Evolutionary conservation across 2,797 vertebrate species (phyloP), one percentile per base, ranked within the genome.

Genomic region (Mus minutoides): DNA sequence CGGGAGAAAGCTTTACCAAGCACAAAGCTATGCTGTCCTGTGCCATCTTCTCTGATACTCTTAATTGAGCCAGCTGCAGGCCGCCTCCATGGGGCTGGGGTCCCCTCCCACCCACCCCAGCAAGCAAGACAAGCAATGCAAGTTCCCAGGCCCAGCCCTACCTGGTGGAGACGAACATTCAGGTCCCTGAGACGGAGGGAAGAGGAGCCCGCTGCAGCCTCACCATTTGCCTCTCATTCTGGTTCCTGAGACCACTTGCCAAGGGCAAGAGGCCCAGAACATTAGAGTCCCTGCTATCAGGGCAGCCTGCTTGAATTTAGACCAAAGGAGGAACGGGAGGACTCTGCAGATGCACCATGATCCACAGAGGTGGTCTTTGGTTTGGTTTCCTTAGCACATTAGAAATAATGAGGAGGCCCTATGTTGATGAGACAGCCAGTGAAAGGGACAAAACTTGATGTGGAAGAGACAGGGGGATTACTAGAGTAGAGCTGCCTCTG

Each of bases 321-420:
- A 43, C 88, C 85, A 9, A 1, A 78, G 88, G 40, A 73, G 54
- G 52, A 34, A 69, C 0, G 34, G 21, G n/a, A 75, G 29, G 75
- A 56, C 13, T 12, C 24, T 88, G 31, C 31, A 75, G 75, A 37
- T 24, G 6, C 16, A n/a, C 4, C 7, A 3, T 11, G 84, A 62
- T 78, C 69, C 37, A 73, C n/a, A 86, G 64, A 88, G 14, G 49
- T 22, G 22, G 46, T 9, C 37, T 88, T 43, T 73, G 14, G 3
- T 58, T 90, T 21, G 26, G 49, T 82, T 75, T 94, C 69, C 52
- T n/a, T 79, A 52, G n/a, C 60, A 79, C 56, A 37, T 77, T 19
- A 90, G 75, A 95, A 84, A 84, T 54, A 84, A 90, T 1, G 82
- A 46, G 29, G 83, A 62, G n/a, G 69, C 71, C 92, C 49, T 73